Evolutionary conservation across 1,140 invertebrate species (phyloP).

Genomic region (Anastrepha obliqua): DNA sequence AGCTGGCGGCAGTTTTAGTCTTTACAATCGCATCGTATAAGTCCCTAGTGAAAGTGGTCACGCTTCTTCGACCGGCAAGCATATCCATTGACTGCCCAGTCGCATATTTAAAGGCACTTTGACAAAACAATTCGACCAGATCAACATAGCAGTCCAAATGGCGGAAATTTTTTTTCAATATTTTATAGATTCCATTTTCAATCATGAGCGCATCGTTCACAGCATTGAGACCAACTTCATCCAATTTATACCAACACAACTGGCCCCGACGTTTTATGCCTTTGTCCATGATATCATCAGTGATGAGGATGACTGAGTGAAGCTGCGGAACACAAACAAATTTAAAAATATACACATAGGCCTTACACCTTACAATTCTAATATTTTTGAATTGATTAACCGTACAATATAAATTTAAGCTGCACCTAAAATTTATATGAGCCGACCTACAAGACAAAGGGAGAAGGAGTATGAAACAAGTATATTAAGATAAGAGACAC

Average conservation of each 20-base stretch:
- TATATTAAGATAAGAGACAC: no score
- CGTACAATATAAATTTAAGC: no score
- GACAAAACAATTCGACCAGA: slow-evolving; percentile 89
- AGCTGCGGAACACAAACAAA: slow-evolving; percentile 75
- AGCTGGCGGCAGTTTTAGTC: slow-evolving; percentile 97
- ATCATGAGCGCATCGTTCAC: slow-evolving; percentile 92
- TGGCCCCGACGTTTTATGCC: slow-evolving; percentile 87
- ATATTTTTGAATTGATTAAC: no score
- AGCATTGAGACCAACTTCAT: slow-evolving; percentile 87
- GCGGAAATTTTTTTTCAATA: slow-evolving; percentile 87
- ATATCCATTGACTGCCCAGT: slow-evolving; percentile 87
- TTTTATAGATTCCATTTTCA: slow-evolving; percentile 85
- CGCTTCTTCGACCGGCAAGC: slow-evolving; percentile 80
- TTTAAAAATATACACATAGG: no score
- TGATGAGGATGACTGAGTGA: slow-evolving; percentile 91
- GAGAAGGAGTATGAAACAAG: no score
- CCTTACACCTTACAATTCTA: no score
- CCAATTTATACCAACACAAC: slow-evolving; percentile 91
- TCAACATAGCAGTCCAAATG: slow-evolving; percentile 86
- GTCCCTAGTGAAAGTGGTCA: slow-evolving; percentile 88
- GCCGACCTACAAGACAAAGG: no score
- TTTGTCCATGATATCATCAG: slow-evolving; percentile 95
- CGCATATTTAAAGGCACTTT: slow-evolving; percentile 87
- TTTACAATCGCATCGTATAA: slow-evolving; percentile 93
- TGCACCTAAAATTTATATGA: no score